Conservation (phyloP, 2,888 invertebrate genomes). For the Drosophila paranaensis region DNA sequence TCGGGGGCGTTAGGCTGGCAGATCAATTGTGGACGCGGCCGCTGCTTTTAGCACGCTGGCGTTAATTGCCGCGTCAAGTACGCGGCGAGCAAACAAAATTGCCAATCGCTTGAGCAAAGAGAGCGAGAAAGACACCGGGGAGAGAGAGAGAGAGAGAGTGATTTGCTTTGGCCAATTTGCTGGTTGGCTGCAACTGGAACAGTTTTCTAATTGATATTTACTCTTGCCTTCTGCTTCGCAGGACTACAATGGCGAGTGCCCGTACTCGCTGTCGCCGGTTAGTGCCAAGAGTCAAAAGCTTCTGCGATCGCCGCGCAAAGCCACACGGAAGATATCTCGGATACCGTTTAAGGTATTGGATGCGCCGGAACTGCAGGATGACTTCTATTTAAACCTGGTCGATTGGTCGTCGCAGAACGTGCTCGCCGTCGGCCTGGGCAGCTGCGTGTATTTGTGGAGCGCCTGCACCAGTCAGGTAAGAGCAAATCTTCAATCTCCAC, state of each 20-base stretch:
- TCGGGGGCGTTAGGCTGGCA: slow-evolving; percentile 15
- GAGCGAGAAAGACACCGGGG: not conserved
- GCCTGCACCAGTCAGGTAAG: slow-evolving; percentile 97
- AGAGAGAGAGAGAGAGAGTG: not conserved
- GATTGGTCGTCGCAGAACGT: slow-evolving; percentile 99
- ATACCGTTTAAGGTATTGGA: slow-evolving; percentile 95
- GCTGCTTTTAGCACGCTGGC: slow-evolving; percentile 68
- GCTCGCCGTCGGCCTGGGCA: slow-evolving; percentile 97
- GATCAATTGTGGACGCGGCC: slow-evolving; percentile 49
- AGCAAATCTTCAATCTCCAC: slow-evolving; percentile 4
- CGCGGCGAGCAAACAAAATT: slow-evolving; percentile 64
- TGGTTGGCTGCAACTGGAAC: slow-evolving; percentile 55
- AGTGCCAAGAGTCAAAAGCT: slow-evolving; percentile 98
- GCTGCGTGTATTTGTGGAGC: slow-evolving; percentile 99
- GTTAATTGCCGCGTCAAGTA: slow-evolving; percentile 74
- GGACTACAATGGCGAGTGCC: slow-evolving; percentile 92
- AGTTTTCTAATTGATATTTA: slow-evolving; percentile 36
- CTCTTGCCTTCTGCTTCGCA: slow-evolving; percentile 84
- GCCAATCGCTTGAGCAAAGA: slow-evolving; percentile 3
- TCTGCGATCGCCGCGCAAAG: slow-evolving; percentile 97
- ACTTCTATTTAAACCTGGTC: slow-evolving; percentile 99
- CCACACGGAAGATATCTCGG: slow-evolving; percentile 98
- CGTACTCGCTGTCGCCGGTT: slow-evolving; percentile 97
- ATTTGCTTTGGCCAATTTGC: slow-evolving; percentile 60
- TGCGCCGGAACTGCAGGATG: slow-evolving; percentile 89